These are phyloP conservation scores for Nyctibius grandis DNA, from an alignment of 2,797 vertebrate species.

Conservation along the genomic window DNA sequence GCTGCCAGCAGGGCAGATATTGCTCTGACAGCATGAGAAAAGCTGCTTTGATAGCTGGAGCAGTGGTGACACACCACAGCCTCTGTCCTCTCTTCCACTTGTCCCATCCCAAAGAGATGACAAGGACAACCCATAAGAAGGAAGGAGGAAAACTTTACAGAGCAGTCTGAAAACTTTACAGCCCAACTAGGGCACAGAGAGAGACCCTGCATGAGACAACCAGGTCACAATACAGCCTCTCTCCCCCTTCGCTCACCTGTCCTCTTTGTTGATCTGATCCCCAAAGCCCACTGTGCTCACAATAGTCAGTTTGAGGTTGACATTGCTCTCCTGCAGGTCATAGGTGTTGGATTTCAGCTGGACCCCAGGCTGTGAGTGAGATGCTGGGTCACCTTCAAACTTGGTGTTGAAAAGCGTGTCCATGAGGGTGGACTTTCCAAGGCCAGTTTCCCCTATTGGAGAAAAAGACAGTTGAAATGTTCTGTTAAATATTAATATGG, in stretches of 20 bases:
- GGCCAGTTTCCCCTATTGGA: constrained; percentile 89
- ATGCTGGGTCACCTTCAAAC: constrained; percentile 92
- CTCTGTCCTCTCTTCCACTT: neutral
- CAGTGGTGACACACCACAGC: neutral
- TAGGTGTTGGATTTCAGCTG: constrained; percentile 94
- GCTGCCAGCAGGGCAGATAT: neutral
- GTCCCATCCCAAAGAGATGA: neutral
- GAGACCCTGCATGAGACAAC: neutral
- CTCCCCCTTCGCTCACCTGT: constrained; percentile 80
- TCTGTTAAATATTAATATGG: neutral
- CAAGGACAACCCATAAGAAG: neutral
- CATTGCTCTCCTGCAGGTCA: constrained; percentile 95
- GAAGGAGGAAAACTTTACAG: neutral
- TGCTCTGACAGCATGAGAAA: neutral
- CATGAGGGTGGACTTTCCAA: constrained; percentile 98
- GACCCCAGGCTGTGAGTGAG: constrained; percentile 93
- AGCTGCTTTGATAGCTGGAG: neutral
- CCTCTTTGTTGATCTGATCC: constrained; percentile 98
- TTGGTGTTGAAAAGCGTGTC: constrained; percentile 99
- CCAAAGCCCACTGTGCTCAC: constrained; percentile 95
- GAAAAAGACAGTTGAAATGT: neutral
- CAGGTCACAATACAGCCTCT: accelerated
- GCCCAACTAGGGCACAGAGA: neutral
- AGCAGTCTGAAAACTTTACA: too few relatives aligned
- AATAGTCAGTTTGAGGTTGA: constrained; percentile 92